These are phyloP conservation scores for Sorex araneus DNA, from an alignment of 2,113 vertebrate genomes.

Conservation along the genomic window DNA sequence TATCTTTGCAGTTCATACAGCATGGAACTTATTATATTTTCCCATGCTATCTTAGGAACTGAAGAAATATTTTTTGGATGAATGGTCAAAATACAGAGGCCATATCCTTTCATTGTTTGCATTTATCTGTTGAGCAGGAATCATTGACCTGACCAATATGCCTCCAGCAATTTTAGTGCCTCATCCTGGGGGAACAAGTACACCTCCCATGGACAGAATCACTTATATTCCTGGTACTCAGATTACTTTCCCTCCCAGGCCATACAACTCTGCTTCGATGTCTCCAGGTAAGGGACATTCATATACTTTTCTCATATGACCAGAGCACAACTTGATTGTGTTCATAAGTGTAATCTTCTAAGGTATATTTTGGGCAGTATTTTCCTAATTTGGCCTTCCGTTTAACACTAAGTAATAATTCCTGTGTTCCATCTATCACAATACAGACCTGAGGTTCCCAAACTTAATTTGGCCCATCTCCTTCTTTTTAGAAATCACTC, in stretches of 20 bases:
- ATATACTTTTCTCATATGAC: background rate
- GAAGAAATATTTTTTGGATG: background rate
- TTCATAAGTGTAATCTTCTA: background rate
- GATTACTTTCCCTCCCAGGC: conserved; percentile 96
- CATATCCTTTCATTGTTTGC: background rate
- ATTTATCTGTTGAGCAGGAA: conserved; percentile 95
- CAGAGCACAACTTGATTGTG: background rate
- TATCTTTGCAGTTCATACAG: conserved; percentile 79
- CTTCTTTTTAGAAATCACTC: too few relatives aligned
- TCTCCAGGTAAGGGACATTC: conserved; percentile 94
- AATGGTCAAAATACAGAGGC: background rate
- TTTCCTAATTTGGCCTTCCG: background rate
- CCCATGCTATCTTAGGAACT: background rate
- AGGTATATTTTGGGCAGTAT: background rate
- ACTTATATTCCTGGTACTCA: conserved; percentile 97
- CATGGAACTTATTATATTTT: background rate
- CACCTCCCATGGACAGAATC: conserved; percentile 98
- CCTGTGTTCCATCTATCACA: background rate
- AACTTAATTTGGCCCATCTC: too few relatives aligned
- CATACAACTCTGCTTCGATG: conserved; percentile 97
- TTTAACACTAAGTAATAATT: background rate
- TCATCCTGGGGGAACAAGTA: conserved; percentile 97
- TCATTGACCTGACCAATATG: conserved; percentile 99
- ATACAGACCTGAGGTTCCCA: too few relatives aligned
- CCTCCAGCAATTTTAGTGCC: conserved; percentile 98